phyloP scores from a whole-genome alignment of 2,797 vertebrate species.

The Dendrocincla tyrannina region DNA sequence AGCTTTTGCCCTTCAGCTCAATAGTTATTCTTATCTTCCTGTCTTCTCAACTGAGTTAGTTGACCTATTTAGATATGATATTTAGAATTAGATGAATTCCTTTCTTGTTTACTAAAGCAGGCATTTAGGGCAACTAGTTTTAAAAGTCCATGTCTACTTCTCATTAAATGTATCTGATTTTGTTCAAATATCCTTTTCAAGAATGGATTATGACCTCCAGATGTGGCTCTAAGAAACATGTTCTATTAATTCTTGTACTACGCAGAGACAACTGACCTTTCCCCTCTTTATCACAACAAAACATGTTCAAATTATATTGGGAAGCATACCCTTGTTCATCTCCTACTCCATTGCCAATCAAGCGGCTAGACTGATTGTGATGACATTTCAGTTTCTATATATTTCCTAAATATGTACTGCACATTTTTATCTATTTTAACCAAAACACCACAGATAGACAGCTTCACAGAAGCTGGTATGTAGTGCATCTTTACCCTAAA shows the following conservation, averaged over 20 bases:
- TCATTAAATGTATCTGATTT: not conserved
- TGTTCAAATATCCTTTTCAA: not conserved
- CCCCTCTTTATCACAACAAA: not conserved
- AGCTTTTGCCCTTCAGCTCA: not conserved
- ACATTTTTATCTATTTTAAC: not conserved
- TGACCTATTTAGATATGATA: not conserved
- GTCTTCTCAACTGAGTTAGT: not conserved
- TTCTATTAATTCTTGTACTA: not conserved
- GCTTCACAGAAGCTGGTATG: not conserved
- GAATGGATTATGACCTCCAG: not conserved
- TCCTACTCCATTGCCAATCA: not conserved
- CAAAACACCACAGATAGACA: not conserved
- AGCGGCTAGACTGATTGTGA: not conserved
- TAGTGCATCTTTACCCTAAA: not conserved
- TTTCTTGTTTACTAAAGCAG: not conserved
- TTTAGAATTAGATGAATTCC: not conserved
- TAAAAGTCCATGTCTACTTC: not conserved
- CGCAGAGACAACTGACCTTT: not conserved
- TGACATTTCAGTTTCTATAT: not conserved
- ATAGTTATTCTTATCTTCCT: not conserved
- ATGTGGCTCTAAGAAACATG: not conserved
- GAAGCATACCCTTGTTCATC: not conserved
- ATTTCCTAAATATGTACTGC: not conserved
- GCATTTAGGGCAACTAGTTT: not conserved
- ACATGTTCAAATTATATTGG: not conserved